Evolutionary conservation across 2,113 vertebrate species (phyloP).

Genomic region (Gallinago jamesoni): DNA sequence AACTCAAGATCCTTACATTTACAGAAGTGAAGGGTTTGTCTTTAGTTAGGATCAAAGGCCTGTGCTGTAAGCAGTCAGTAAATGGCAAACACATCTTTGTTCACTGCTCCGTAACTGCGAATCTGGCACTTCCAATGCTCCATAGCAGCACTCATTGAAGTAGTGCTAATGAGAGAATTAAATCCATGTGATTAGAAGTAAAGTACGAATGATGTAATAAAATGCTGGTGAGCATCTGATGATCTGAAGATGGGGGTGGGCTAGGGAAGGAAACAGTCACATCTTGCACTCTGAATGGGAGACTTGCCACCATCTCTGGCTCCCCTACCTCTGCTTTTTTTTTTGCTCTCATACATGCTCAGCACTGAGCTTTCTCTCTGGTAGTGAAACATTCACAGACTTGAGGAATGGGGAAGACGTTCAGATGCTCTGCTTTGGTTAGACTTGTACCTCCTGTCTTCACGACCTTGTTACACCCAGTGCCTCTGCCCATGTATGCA

Average conservation of each 20-base stretch:
- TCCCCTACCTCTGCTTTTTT: neutral
- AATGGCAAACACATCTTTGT: neutral
- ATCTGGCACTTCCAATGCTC: neutral
- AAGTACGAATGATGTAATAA: neutral
- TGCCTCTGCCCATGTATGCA: neutral
- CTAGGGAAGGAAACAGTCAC: neutral
- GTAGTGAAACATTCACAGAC: neutral
- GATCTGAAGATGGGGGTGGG: neutral
- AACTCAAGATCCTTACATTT: neutral
- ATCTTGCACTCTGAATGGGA: neutral
- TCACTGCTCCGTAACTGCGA: rapidly evolving
- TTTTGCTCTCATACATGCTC: neutral
- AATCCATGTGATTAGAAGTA: constrained; percentile 5
- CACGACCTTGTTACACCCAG: rapidly evolving
- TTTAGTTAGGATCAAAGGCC: neutral
- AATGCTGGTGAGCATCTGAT: neutral
- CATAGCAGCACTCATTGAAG: neutral
- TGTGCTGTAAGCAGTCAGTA: neutral
- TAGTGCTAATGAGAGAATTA: neutral
- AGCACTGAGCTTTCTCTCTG: neutral
- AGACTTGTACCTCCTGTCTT: neutral
- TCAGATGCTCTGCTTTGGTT: neutral
- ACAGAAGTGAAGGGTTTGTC: neutral
- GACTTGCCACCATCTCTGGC: neutral
- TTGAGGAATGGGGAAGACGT: rapidly evolving